These are phyloP conservation scores for Zaprionus capensis DNA, from an alignment of 1,140 invertebrate genomes.

Conservation along the genomic window DNA sequence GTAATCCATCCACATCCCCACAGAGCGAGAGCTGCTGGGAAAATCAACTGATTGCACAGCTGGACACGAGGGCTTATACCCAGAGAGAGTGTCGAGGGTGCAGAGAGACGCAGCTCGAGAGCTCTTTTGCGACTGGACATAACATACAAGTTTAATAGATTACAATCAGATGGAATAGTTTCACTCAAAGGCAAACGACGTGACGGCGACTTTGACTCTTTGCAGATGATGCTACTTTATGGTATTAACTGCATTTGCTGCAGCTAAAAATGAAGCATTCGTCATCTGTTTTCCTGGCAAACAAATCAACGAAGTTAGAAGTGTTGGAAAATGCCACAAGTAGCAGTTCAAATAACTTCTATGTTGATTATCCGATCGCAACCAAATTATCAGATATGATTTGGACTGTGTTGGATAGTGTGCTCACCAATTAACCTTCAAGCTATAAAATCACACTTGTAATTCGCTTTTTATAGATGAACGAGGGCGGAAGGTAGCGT, in stretches of 20 bases:
- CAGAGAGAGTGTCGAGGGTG: not conserved
- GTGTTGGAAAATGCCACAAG: not conserved
- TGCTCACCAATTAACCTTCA: too few species aligned
- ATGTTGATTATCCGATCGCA: too few species aligned
- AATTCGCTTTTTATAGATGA: too few species aligned
- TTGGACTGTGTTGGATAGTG: too few species aligned
- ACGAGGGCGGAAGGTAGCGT: too few species aligned
- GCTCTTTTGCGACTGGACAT: not conserved
- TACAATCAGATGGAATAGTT: not conserved
- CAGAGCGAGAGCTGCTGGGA: not conserved
- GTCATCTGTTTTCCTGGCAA: not conserved
- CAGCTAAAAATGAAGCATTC: too few species aligned
- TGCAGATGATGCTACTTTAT: too few species aligned
- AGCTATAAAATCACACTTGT: too few species aligned
- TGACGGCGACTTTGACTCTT: too few species aligned
- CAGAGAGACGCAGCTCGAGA: not conserved
- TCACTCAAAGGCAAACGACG: too few species aligned
- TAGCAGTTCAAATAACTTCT: not conserved
- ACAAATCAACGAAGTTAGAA: not conserved
- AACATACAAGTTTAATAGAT: not conserved
- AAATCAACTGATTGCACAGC: conserved; percentile 10
- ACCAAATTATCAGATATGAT: too few species aligned
- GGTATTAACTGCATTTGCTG: too few species aligned
- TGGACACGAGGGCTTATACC: not conserved
- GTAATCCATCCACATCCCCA: not conserved